A percentile compares a stretch with the other conserved stretches of the same genome.
Evolutionary conservation across 2,888 invertebrate genomes (phyloP).

Genomic region (Gari tellinella): DNA sequence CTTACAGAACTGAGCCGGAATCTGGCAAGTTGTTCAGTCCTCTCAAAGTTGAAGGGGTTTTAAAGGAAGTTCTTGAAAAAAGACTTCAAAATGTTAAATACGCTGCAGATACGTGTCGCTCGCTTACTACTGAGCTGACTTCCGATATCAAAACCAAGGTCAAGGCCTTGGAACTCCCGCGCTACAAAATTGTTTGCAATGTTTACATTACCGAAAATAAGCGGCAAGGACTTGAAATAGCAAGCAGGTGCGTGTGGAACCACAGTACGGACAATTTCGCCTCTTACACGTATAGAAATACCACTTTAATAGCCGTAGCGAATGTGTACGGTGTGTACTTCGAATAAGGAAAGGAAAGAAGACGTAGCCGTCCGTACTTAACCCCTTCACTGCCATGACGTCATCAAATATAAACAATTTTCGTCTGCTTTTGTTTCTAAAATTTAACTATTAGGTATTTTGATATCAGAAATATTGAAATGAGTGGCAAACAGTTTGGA

Average conservation of each 20-base stretch:
- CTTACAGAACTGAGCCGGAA: conserved; percentile 74
- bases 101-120: conserved; percentile 63
- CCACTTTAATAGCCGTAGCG: conserved; percentile 72
- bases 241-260: conserved; percentile 77
- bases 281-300: conserved; percentile 70
- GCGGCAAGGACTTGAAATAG: conserved; percentile 74
- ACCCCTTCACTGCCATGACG: too few species aligned
- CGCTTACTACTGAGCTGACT: conserved; percentile 69
- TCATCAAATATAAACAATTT: too few species aligned
- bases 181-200: conserved; percentile 78
- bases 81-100: conserved; percentile 69
- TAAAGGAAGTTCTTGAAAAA: conserved; percentile 66
- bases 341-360: conserved; percentile 62
- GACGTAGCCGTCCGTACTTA: too few species aligned
- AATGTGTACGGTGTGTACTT: conserved; percentile 76
- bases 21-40: conserved; percentile 64
- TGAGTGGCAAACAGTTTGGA: too few species aligned
- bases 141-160: conserved; percentile 70
- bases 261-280: conserved; percentile 75
- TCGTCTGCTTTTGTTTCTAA: too few species aligned
- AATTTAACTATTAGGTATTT: too few species aligned
- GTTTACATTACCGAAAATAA: conserved; percentile 76
- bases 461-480: too few species aligned
- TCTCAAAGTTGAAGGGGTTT: conserved; percentile 63
- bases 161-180: conserved; percentile 70